These are phyloP conservation scores for Colossoma macropomum DNA, from an alignment of 2,113 vertebrate species.

Conservation along the genomic window DNA sequence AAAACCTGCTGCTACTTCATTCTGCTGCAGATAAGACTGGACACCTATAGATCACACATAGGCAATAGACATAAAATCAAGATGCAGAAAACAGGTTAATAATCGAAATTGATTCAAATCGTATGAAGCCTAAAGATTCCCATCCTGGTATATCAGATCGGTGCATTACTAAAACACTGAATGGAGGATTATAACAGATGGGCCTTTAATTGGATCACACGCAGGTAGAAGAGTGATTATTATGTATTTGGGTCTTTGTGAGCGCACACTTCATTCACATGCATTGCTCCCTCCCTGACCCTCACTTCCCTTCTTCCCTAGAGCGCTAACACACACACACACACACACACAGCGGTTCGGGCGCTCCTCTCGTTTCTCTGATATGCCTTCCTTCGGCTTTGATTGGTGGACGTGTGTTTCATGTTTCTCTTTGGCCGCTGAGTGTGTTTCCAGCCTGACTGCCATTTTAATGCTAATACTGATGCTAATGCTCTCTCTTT, in stretches of 20 bases:
- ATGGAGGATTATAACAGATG: neutral
- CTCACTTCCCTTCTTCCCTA: neutral
- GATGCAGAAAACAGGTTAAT: no score
- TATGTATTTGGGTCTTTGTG: neutral
- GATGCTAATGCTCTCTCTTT: neutral
- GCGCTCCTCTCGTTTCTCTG: neutral
- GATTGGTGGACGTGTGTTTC: conserved; percentile 9
- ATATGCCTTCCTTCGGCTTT: neutral
- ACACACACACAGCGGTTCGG: neutral
- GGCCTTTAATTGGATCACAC: neutral
- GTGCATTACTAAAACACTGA: neutral
- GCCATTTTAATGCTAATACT: conserved; percentile 22
- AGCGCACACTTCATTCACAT: neutral
- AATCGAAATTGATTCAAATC: no score
- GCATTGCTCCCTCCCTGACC: neutral
- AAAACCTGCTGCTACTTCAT: no score
- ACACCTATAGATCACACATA: no score
- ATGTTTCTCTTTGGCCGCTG: neutral
- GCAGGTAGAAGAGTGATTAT: neutral
- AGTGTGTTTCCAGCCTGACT: neutral
- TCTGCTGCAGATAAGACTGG: no score
- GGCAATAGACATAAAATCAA: no score
- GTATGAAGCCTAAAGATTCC: neutral
- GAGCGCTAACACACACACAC: neutral
- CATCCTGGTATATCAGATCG: neutral